Evolutionary conservation across 2,888 invertebrate genomes (phyloP).

Genomic region (Ormyrus thymus): DNA sequence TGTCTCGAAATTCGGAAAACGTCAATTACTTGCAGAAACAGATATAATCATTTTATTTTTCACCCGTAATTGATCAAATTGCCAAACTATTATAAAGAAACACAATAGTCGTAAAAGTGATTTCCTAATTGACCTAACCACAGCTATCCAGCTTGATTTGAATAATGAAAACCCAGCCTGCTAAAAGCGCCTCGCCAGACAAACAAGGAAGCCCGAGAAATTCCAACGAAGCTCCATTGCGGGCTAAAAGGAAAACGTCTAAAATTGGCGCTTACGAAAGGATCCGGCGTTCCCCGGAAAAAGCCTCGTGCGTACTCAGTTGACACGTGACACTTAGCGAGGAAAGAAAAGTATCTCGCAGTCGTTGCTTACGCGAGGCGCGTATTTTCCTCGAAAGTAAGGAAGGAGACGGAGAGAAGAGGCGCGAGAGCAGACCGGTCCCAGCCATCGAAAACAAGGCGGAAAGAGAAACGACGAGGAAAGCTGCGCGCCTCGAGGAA

Average conservation of each 20-base stretch:
- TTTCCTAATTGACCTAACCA: no score
- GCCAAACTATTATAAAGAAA: no score
- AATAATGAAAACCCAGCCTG: no score
- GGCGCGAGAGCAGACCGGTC: not conserved
- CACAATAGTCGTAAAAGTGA: no score
- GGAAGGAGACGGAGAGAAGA: not conserved
- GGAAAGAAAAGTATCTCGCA: not conserved
- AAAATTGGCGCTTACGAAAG: slow-evolving; percentile 16
- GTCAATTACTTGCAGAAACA: no score
- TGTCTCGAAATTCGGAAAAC: no score
- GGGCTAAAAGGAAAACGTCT: not conserved
- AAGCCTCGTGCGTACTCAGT: not conserved
- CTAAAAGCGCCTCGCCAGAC: no score
- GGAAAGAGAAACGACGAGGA: not conserved
- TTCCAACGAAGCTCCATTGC: no score
- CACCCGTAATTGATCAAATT: no score
- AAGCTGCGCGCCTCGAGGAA: not conserved
- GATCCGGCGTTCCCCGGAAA: slow-evolving; percentile 7
- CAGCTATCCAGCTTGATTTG: no score
- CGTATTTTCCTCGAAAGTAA: slow-evolving; percentile 25
- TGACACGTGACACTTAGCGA: slow-evolving; percentile 33
- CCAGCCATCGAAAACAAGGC: slow-evolving; percentile 24
- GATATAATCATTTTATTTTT: no score
- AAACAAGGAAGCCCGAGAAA: no score
- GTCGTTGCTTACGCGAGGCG: slow-evolving; percentile 23